These are phyloP conservation scores for Stenopsyche tienmushanensis DNA, from an alignment of 1,140 invertebrate species.

Conservation along the genomic window DNA sequence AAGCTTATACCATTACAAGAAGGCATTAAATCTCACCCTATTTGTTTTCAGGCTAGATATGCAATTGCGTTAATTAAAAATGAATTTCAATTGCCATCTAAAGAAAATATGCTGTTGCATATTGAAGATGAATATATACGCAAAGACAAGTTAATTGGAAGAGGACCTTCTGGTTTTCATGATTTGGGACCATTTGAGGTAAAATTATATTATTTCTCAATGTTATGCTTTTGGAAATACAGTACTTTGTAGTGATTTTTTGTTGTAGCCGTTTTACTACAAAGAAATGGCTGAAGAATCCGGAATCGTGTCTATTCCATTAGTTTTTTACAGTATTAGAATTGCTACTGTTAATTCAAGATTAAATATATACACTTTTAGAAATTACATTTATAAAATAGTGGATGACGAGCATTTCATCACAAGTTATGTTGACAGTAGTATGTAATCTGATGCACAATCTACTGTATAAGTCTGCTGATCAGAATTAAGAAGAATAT, in stretches of 20 bases:
- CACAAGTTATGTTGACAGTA: constrained; percentile 36
- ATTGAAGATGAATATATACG: constrained; percentile 15
- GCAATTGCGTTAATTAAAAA: constrained; percentile 14
- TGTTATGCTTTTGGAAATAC: too few relatives aligned
- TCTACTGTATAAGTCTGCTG: too few relatives aligned
- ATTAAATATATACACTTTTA: constrained; percentile 50
- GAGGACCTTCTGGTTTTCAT: constrained; percentile 11
- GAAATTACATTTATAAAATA: constrained; percentile 49
- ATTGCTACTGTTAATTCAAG: constrained; percentile 45
- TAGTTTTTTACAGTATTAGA: constrained; percentile 51
- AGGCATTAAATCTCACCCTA: too few relatives aligned
- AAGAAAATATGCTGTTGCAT: constrained; percentile 26
- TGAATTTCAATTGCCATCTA: constrained; percentile 29
- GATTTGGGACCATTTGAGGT: constrained; percentile 28
- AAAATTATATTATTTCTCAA: too few relatives aligned
- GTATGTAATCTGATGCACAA: too few relatives aligned
- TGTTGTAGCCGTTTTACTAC: constrained; percentile 50
- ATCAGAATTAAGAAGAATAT: too few relatives aligned
- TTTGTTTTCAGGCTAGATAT: constrained; percentile 32
- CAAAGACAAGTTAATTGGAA: constrained; percentile 11
- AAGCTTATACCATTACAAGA: too few relatives aligned
- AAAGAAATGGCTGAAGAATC: constrained; percentile 47
- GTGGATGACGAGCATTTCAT: constrained; percentile 49
- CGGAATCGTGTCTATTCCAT: constrained; percentile 49
- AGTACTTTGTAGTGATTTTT: too few relatives aligned